phyloP scores from a whole-genome alignment of 53 echinoderm and acorn worm species.

The Actinopyga echinites region DNA sequence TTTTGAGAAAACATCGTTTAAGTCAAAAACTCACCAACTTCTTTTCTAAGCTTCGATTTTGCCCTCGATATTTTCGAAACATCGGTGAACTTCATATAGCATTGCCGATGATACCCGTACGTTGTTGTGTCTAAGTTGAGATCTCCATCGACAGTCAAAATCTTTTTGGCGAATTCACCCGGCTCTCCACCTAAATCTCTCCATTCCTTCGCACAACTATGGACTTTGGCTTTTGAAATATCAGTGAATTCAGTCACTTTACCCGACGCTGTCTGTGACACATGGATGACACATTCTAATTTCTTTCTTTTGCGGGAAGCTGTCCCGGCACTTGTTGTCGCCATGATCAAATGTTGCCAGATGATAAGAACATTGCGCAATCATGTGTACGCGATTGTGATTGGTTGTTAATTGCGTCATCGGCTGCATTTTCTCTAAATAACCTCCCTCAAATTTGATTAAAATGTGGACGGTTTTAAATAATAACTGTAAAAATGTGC shows the following conservation, averaged over 20 bases:
- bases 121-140: constrained; percentile 15
- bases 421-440: no score
- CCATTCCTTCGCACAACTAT: background rate
- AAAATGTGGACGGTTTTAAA: no score
- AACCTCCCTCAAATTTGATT: no score
- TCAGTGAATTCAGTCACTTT: constrained; percentile 11
- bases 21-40: background rate
- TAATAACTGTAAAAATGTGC: no score
- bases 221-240: background rate
- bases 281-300: background rate
- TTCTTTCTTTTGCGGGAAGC: background rate
- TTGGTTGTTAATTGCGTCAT: no score
- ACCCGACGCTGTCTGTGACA: background rate
- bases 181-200: background rate
- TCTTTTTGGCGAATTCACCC: background rate
- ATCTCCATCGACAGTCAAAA: background rate
- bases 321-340: background rate
- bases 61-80: constrained; percentile 1
- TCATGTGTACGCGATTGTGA: no score
- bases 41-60: background rate
- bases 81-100: background rate
- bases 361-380: background rate
- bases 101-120: constrained; percentile 8
- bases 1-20: no score
- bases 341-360: constrained; percentile 8